Percentiles rank a stretch among this genome's conserved stretches.
Evolutionary conservation across 1,140 invertebrate genomes (phyloP).

Genomic region (Lasioglossum baleicum): DNA sequence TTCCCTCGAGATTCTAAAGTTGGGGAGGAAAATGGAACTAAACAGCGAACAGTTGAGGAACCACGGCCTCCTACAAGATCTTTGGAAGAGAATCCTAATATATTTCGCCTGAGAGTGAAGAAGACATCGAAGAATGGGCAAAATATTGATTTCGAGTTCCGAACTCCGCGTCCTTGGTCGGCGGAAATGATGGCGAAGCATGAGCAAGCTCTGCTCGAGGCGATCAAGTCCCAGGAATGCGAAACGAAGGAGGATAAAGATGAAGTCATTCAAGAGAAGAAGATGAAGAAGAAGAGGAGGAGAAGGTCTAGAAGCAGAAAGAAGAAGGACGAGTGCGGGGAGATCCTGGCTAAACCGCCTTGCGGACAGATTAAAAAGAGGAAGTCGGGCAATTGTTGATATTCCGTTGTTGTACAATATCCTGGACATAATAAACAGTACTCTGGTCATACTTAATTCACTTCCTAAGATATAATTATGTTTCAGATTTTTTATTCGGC

Average conservation of each 20-base stretch:
- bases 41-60: too few relatives aligned
- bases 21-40: too few relatives aligned
- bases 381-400: background rate
- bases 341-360: background rate
- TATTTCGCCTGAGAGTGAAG: conserved; percentile 71
- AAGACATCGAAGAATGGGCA: conserved; percentile 57
- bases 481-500: too few relatives aligned
- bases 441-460: too few relatives aligned
- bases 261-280: background rate
- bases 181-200: conserved; percentile 12
- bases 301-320: background rate
- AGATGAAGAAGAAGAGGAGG: background rate
- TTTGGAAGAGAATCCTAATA: conserved; percentile 73
- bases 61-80: conserved; percentile 28
- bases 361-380: background rate
- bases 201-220: background rate
- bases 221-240: background rate
- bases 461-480: too few relatives aligned
- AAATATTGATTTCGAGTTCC: conserved; percentile 71
- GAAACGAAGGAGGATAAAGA: background rate
- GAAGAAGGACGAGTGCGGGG: background rate
- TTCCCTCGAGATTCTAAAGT: conserved; percentile 33
- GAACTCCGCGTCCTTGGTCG: conserved; percentile 71
- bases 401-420: background rate
- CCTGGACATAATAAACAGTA: background rate